Evolutionary conservation across 2,113 vertebrate species (phyloP).

Genomic region (Sinocyclocheilus rhinocerous): DNA sequence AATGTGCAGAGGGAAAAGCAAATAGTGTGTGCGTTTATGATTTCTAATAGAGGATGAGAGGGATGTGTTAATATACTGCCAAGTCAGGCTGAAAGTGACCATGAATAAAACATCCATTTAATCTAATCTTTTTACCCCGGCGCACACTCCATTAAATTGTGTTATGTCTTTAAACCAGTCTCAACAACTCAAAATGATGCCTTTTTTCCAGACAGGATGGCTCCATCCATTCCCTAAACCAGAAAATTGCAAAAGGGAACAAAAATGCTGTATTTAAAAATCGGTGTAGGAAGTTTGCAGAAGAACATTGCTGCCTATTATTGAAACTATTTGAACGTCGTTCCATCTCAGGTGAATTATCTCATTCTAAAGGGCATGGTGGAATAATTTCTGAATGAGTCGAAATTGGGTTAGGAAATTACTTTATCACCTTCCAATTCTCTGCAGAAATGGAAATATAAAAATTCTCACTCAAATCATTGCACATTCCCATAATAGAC

Average conservation of each 20-base stretch:
- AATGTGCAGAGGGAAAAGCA: constrained; percentile 49
- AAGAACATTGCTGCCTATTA: constrained; percentile 26
- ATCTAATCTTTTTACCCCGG: constrained; percentile 59
- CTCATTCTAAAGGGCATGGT: constrained; percentile 28
- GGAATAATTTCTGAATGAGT: constrained; percentile 39
- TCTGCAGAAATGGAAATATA: constrained; percentile 31
- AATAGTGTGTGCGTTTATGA: constrained; percentile 53
- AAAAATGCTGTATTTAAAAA: constrained; percentile 33
- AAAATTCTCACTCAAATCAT: constrained; percentile 26
- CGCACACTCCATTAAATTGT: constrained; percentile 58
- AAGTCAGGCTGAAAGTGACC: constrained; percentile 57
- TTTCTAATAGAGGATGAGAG: constrained; percentile 49
- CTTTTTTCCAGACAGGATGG: constrained; percentile 14
- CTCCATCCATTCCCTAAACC: constrained; percentile 28
- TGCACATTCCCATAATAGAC: constrained; percentile 15
- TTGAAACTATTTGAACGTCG: constrained; percentile 27
- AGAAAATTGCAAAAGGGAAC: constrained; percentile 25
- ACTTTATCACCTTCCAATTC: constrained; percentile 32
- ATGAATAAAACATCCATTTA: constrained; percentile 62
- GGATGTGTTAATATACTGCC: constrained; percentile 58
- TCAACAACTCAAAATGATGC: constrained; percentile 52
- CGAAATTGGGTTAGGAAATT: constrained; percentile 31
- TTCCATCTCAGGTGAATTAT: constrained; percentile 26
- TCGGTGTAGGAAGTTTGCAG: constrained; percentile 14
- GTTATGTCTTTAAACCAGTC: constrained; percentile 51